Evolutionary conservation across 1,140 invertebrate species (phyloP).

Genomic region (Macrocentrus cingulum): DNA sequence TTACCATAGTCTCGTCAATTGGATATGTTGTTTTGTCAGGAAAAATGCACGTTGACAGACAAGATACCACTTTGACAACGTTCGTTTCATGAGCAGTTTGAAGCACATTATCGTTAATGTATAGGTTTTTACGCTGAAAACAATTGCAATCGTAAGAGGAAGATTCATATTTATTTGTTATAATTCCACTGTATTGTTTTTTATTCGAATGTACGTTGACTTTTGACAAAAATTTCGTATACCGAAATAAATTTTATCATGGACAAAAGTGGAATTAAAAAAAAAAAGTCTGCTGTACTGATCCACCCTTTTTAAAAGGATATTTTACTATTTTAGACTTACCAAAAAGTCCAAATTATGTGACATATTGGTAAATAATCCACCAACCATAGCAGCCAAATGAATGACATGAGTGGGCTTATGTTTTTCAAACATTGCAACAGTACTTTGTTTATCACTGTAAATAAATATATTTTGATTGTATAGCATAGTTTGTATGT

Average conservation of each 20-base stretch:
- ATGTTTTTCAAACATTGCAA: conserved; percentile 76
- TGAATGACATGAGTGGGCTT: conserved; percentile 97
- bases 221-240: conserved; percentile 5
- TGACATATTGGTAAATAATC: conserved; percentile 93
- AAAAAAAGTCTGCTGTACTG: too few species aligned
- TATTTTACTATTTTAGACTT: conserved; percentile 46
- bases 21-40: conserved; percentile 98
- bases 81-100: conserved; percentile 74
- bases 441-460: conserved; percentile 75
- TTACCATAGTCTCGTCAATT: conserved; percentile 97
- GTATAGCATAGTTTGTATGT: background rate
- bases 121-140: conserved; percentile 83
- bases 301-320: too few species aligned
- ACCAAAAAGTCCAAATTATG: conserved; percentile 98
- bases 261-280: too few species aligned
- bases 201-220: conserved; percentile 4
- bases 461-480: conserved; percentile 15
- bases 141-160: too few species aligned
- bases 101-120: conserved; percentile 96
- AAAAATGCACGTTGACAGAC: conserved; percentile 98
- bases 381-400: conserved; percentile 97
- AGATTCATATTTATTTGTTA: conserved; percentile 20
- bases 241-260: too few species aligned
- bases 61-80: conserved; percentile 95
- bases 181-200: conserved; percentile 22